These are phyloP conservation scores for Hirtodrosophila alboralis DNA, from an alignment of 2,888 invertebrate genomes.

Conservation along the genomic window DNA sequence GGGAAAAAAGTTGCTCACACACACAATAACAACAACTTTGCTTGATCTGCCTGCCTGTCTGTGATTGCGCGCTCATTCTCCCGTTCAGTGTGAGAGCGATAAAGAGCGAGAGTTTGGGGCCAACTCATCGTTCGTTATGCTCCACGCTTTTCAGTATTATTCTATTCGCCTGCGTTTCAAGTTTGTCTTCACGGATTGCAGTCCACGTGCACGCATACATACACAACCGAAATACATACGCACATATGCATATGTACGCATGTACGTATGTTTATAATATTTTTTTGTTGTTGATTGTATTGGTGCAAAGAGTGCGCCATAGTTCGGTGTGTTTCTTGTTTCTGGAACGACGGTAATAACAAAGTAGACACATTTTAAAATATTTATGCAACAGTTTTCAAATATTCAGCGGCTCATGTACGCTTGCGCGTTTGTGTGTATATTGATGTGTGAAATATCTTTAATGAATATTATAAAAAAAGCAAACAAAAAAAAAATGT, in stretches of 20 bases:
- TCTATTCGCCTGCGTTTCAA: slow-evolving; percentile 69
- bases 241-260: slow-evolving; percentile 29
- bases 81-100: slow-evolving; percentile 22
- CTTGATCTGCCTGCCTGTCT: slow-evolving; percentile 53
- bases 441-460: slow-evolving; percentile 30
- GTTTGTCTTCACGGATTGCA: slow-evolving; percentile 61
- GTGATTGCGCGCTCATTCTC: slow-evolving; percentile 56
- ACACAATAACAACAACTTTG: slow-evolving; percentile 43
- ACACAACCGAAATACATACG: slow-evolving; percentile 24
- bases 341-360: slow-evolving; percentile 34
- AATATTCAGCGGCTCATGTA: slow-evolving; percentile 22
- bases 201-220: slow-evolving; percentile 41
- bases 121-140: slow-evolving; percentile 43
- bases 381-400: slow-evolving; percentile 49
- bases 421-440: slow-evolving; percentile 23
- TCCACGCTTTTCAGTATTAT: slow-evolving; percentile 68
- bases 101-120: slow-evolving; percentile 29
- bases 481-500: slow-evolving; percentile 36
- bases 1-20: slow-evolving; percentile 58
- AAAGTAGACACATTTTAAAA: slow-evolving; percentile 25
- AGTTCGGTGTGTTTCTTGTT: slow-evolving; percentile 53
- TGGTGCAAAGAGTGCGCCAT: slow-evolving; percentile 56
- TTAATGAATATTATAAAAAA: slow-evolving; percentile 44
- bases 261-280: slow-evolving; percentile 63
- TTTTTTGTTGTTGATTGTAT: slow-evolving; percentile 67